Conservation (phyloP, 1,140 invertebrate genomes). For the Neodiprion virginianus region DNA sequence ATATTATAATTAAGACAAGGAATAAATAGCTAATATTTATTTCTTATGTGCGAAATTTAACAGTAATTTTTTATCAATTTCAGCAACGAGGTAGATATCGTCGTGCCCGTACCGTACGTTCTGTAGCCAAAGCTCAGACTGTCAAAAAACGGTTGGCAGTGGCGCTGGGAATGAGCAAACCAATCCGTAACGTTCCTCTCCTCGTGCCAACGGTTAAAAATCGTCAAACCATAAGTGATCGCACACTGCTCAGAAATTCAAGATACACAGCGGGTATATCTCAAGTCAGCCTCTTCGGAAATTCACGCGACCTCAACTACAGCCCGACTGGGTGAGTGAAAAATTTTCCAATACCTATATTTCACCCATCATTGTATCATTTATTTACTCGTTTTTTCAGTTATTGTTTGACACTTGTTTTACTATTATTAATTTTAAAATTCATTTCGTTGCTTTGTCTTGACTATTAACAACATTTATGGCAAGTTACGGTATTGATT, state of each 20-base stretch:
- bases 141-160: constrained; percentile 55
- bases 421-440: too few relatives aligned
- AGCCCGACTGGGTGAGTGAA: constrained; percentile 53
- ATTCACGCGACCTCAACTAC: constrained; percentile 48
- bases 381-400: too few relatives aligned
- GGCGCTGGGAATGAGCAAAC: constrained; percentile 53
- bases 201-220: constrained; percentile 57
- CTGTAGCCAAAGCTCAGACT: constrained; percentile 40
- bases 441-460: too few relatives aligned
- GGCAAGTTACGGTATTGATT: too few relatives aligned
- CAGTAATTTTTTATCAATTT: not conserved
- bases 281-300: constrained; percentile 52
- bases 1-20: too few relatives aligned
- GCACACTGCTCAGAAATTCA: constrained; percentile 28
- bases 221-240: constrained; percentile 34
- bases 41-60: not conserved
- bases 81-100: constrained; percentile 20
- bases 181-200: constrained; percentile 45
- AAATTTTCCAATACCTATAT: constrained; percentile 15
- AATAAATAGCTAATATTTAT: too few relatives aligned
- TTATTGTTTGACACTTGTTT: too few relatives aligned
- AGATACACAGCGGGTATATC: constrained; percentile 48
- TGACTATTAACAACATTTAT: too few relatives aligned
- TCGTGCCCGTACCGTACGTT: constrained; percentile 39
- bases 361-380: not conserved